phyloP scores from a whole-genome alignment of 2,888 invertebrate genomes.

The Anorthoa munda region DNA sequence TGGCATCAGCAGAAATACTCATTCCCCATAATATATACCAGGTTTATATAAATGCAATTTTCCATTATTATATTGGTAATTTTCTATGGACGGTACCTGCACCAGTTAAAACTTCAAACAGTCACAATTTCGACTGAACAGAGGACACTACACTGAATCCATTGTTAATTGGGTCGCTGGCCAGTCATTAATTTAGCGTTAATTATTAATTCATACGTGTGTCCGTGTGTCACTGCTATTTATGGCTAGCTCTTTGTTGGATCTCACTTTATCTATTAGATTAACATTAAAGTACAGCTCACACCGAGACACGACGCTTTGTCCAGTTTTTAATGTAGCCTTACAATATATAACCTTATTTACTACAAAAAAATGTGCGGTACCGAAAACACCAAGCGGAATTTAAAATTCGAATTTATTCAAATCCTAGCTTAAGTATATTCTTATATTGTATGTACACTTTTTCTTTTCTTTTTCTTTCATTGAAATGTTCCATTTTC shows the following conservation, averaged over 20 bases:
- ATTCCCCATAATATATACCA: background rate
- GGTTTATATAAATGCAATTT: background rate
- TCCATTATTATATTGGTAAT: background rate
- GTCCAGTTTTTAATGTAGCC: background rate
- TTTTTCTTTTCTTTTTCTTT: no score
- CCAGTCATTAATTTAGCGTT: conserved; percentile 41
- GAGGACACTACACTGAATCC: conserved; percentile 5
- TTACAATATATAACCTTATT: background rate
- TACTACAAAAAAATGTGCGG: background rate
- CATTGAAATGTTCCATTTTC: no score
- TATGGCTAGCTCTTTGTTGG: conserved; percentile 30
- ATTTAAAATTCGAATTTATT: background rate
- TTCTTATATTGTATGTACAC: no score
- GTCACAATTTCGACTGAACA: conserved; percentile 2
- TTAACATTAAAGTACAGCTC: conserved; percentile 57
- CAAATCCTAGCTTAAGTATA: no score
- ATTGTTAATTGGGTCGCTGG: conserved; percentile 40
- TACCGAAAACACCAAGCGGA: background rate
- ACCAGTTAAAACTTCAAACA: conserved; percentile 4
- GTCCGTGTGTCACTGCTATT: conserved; percentile 48
- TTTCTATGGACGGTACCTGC: background rate
- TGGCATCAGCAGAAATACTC: no score
- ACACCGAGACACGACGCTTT: conserved; percentile 27
- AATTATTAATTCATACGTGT: conserved; percentile 55
- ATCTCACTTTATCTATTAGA: conserved; percentile 61